Conservation (phyloP, 1,140 invertebrate species). For the Bombus confusus region DNA sequence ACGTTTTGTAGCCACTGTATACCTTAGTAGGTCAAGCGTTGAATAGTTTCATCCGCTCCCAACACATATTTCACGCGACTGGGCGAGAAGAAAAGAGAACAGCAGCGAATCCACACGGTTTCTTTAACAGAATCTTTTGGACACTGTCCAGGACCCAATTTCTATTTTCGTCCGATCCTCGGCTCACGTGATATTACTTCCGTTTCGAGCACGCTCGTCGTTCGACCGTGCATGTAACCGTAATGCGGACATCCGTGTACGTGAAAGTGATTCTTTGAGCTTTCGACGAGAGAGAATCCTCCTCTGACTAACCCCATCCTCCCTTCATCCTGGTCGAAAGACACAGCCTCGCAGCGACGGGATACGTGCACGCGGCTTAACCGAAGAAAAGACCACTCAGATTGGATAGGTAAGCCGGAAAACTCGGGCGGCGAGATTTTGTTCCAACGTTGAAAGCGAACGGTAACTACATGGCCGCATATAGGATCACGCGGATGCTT, state of each 20-base stretch:
- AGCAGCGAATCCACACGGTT: background rate
- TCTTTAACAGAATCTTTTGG: slow-evolving; percentile 23
- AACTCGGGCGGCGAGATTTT: slow-evolving; percentile 30
- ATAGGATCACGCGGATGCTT: slow-evolving; percentile 20
- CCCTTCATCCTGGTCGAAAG: background rate
- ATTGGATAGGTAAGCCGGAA: slow-evolving; percentile 37
- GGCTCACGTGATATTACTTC: slow-evolving; percentile 42
- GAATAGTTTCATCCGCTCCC: background rate
- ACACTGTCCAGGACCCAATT: slow-evolving; percentile 32
- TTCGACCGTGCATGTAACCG: slow-evolving; percentile 1
- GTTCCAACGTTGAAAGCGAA: slow-evolving; percentile 27
- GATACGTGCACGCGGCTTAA: slow-evolving; percentile 32
- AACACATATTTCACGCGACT: background rate
- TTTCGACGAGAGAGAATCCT: background rate
- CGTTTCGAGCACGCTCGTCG: background rate
- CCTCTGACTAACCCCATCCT: no score
- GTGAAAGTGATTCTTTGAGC: slow-evolving; percentile 51
- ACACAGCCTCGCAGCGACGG: background rate
- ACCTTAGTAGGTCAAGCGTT: background rate
- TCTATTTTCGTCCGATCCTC: slow-evolving; percentile 35
- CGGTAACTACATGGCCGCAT: slow-evolving; percentile 22
- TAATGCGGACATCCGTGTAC: slow-evolving; percentile 38
- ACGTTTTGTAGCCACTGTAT: background rate
- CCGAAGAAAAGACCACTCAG: slow-evolving; percentile 31
- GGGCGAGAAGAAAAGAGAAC: no score